A percentile compares a stretch with the other conserved stretches of the same genome.
phyloP scores from a whole-genome alignment of 2,797 vertebrate genomes.

The Acipenser oxyrinchus region DNA sequence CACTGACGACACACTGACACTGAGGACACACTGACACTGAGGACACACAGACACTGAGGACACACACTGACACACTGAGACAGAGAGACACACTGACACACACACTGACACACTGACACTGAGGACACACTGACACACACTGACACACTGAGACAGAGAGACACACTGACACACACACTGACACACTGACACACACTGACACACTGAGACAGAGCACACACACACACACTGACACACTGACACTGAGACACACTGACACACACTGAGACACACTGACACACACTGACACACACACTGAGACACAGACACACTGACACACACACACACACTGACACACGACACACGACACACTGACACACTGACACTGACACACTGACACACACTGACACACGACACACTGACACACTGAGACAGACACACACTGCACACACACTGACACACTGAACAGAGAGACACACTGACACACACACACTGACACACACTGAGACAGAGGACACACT shows the following conservation, averaged over 20 bases:
- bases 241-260: not conserved
- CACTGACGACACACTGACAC: too few species aligned
- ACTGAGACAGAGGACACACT: conserved; percentile 15
- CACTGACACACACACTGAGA: too few species aligned
- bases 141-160: not conserved
- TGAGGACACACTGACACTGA: too few species aligned
- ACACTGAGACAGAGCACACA: conserved; percentile 6
- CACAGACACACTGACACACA: conserved; percentile 6
- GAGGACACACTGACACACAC: too few species aligned
- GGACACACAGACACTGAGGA: too few species aligned
- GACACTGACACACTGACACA: conserved; percentile 22
- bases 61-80: not conserved
- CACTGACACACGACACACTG: conserved; percentile 15
- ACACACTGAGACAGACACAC: conserved; percentile 15
- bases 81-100: conserved; percentile 13
- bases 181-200: not conserved
- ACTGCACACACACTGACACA: not conserved
- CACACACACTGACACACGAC: conserved; percentile 48
- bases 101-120: not conserved
- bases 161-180: not conserved
- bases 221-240: not conserved
- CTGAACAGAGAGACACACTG: too few species aligned
- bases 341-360: conserved; percentile 40
- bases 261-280: conserved; percentile 1
- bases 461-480: conserved; percentile 5